Conservation (phyloP, 2,113 vertebrate species). For the Cryptomyrus ogoouensis region DNA sequence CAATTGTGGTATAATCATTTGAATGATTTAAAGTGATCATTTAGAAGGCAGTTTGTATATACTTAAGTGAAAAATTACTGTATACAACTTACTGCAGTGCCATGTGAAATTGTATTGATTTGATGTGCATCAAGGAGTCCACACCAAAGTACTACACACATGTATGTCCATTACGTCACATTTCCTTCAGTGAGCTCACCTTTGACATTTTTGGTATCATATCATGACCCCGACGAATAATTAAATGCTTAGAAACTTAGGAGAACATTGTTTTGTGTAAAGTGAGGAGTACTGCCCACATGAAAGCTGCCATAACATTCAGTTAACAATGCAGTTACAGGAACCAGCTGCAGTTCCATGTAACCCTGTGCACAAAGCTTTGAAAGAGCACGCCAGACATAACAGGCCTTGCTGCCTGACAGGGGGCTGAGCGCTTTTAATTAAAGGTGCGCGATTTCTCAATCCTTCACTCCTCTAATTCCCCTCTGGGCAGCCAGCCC, state of each 20-base stretch:
- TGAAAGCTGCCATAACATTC: background rate
- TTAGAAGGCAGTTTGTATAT: background rate
- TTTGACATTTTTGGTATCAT: background rate
- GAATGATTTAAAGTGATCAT: background rate
- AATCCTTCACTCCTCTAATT: background rate
- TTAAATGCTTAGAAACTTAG: background rate
- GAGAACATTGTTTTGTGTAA: background rate
- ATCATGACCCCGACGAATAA: background rate
- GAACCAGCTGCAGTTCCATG: background rate
- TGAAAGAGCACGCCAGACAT: background rate
- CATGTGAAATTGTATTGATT: background rate
- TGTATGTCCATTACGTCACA: background rate
- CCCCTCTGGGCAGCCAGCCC: background rate
- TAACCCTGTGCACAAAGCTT: background rate
- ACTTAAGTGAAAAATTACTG: background rate
- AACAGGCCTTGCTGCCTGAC: background rate
- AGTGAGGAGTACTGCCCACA: background rate
- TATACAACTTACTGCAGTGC: background rate
- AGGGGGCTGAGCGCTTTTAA: conserved; percentile 14
- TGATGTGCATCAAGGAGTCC: background rate
- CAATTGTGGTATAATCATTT: background rate
- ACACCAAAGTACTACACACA: background rate
- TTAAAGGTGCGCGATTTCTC: conserved; percentile 12
- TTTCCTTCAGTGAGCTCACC: background rate
- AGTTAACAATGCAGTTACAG: background rate